These are phyloP conservation scores for Taxidea taxus DNA, from an alignment of 2,113 vertebrate species.

Conservation along the genomic window DNA sequence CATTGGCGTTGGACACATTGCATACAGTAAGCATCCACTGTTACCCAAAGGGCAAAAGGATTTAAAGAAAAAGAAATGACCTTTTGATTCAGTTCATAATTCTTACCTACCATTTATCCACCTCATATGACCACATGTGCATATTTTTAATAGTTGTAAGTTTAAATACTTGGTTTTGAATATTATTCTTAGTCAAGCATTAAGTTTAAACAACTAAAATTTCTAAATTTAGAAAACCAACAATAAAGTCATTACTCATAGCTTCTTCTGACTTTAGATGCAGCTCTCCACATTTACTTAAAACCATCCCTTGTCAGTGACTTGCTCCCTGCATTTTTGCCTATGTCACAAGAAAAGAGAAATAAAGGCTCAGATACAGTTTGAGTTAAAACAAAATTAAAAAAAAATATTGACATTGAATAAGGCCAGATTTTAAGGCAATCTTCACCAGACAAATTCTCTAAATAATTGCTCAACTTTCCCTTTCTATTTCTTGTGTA, in stretches of 20 bases:
- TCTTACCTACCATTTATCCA: background rate
- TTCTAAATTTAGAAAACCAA: conserved; percentile 33
- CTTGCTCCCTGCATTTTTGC: conserved; percentile 53
- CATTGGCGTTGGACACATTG: background rate
- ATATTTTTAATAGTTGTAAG: background rate
- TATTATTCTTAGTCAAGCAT: background rate
- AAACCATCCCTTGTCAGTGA: conserved; percentile 18
- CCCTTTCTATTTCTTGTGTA: background rate
- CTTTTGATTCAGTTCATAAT: background rate
- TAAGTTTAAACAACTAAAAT: conserved; percentile 11
- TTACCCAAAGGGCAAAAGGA: background rate
- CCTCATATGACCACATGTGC: background rate
- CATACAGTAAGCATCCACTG: background rate
- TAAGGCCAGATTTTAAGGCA: background rate
- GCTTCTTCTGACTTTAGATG: conserved; percentile 2
- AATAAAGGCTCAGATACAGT: background rate
- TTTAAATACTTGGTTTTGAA: background rate
- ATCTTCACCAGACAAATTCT: background rate
- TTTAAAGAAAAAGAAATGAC: background rate
- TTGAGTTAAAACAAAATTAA: background rate
- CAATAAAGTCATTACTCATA: background rate
- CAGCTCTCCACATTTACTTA: background rate
- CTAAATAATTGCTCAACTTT: background rate
- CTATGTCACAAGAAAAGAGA: background rate
- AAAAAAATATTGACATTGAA: background rate